These are phyloP conservation scores for Novumbra hubbsi DNA, from an alignment of 2,797 vertebrate species.

Conservation along the genomic window DNA sequence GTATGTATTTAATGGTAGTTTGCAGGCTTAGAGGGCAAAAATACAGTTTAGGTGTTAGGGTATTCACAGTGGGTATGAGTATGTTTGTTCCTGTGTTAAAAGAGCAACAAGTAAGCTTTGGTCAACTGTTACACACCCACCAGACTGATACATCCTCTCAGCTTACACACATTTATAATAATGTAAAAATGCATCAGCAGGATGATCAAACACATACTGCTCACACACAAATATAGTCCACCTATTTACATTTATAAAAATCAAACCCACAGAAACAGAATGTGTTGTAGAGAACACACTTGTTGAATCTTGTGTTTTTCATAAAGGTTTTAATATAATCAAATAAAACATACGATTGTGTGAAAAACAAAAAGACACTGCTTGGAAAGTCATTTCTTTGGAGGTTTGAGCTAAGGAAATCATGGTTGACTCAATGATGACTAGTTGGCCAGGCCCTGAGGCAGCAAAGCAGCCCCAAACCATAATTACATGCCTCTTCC, in stretches of 20 bases:
- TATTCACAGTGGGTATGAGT: conserved; percentile 14
- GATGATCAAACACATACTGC: conserved; percentile 12
- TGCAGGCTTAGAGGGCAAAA: conserved; percentile 13
- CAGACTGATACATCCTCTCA: conserved; percentile 18
- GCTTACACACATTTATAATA: conserved; percentile 22
- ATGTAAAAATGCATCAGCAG: conserved; percentile 41
- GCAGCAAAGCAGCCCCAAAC: no score
- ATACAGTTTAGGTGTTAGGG: neutral
- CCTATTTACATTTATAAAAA: conserved; percentile 13
- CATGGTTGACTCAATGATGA: no score
- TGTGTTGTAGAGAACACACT: neutral
- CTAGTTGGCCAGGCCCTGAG: no score
- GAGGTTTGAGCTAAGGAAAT: no score
- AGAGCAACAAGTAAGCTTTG: conserved; percentile 31
- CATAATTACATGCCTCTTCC: no score
- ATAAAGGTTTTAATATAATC: no score
- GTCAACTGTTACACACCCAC: conserved; percentile 32
- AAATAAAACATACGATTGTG: no score
- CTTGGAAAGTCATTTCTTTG: no score
- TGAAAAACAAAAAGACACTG: no score
- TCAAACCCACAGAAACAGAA: neutral
- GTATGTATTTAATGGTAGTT: neutral
- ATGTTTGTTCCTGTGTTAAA: conserved; percentile 11
- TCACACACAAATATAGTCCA: conserved; percentile 17
- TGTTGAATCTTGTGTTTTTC: no score